These are phyloP conservation scores for Hippocampus zosterae DNA, from an alignment of 2,113 vertebrate genomes.

Conservation along the genomic window DNA sequence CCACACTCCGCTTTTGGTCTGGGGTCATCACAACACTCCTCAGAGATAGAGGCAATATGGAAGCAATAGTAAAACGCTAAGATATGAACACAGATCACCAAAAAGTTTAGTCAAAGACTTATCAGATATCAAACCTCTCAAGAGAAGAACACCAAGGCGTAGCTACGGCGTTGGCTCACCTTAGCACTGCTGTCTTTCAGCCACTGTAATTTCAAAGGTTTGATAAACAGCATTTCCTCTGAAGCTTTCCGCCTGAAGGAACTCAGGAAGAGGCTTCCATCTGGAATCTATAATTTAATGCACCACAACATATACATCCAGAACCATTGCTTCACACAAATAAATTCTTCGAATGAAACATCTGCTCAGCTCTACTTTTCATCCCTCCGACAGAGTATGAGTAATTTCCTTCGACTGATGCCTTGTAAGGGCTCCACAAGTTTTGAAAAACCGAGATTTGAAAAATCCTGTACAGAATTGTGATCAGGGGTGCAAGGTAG, in stretches of 20 bases:
- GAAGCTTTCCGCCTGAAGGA: conserved; percentile 39
- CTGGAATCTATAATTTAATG: conserved; percentile 26
- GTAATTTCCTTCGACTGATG: conserved; percentile 53
- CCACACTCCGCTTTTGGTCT: conserved; percentile 8
- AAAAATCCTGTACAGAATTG: conserved; percentile 44
- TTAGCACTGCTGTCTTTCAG: conserved; percentile 38
- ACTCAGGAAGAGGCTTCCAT: conserved; percentile 35
- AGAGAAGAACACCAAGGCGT: conserved; percentile 13
- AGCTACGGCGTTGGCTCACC: conserved; percentile 33
- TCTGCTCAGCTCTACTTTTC: conserved; percentile 51
- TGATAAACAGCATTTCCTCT: conserved; percentile 21
- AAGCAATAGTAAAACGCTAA: conserved; percentile 23
- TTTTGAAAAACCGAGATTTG: conserved; percentile 59
- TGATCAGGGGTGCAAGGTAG: conserved; percentile 41
- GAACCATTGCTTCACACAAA: conserved; percentile 19
- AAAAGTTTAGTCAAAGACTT: conserved; percentile 31
- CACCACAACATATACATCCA: conserved; percentile 29
- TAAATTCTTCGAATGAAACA: conserved; percentile 40
- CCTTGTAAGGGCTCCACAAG: conserved; percentile 42
- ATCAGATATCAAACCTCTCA: conserved; percentile 14
- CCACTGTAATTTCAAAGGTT: conserved; percentile 34
- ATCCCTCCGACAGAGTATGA: conserved; percentile 47
- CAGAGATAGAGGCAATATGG: conserved; percentile 33
- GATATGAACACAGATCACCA: conserved; percentile 13
- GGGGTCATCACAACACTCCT: conserved; percentile 34